phyloP scores from a whole-genome alignment of 2,797 vertebrate genomes.

The Squalus acanthias region DNA sequence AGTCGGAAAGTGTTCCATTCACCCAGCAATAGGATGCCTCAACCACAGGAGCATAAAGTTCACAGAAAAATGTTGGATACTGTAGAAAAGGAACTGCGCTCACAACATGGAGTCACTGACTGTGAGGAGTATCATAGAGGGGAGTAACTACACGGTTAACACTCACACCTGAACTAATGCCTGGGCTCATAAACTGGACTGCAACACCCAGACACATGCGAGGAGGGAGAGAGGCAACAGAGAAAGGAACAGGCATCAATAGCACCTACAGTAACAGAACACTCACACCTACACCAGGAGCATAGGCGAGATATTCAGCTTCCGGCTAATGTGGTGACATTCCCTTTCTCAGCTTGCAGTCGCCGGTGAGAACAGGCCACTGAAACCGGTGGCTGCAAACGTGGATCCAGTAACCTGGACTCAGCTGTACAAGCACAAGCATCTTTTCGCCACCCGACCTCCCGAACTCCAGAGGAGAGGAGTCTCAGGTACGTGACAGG shows the following conservation, averaged over 20 bases:
- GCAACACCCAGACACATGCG: neutral
- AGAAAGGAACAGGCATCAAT: neutral
- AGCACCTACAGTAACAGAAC: neutral
- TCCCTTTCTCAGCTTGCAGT: neutral
- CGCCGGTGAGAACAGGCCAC: constrained; percentile 14
- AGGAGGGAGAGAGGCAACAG: neutral
- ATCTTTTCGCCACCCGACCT: constrained; percentile 1
- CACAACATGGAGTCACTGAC: neutral
- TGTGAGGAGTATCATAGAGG: neutral
- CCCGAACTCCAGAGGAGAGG: constrained; percentile 23
- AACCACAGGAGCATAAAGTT: neutral
- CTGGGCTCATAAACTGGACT: neutral
- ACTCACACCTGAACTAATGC: neutral
- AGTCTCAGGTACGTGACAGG: constrained; percentile 10
- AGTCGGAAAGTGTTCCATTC: neutral
- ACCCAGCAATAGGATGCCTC: neutral
- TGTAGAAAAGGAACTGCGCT: neutral
- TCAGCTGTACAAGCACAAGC: constrained; percentile 29
- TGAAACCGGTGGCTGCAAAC: constrained; percentile 18
- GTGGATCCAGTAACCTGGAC: constrained; percentile 25
- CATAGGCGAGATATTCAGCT: neutral
- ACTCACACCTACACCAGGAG: neutral
- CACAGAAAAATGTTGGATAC: neutral
- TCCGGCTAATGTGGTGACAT: neutral
- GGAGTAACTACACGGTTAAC: neutral